Evolutionary conservation across 2,113 vertebrate species (phyloP), one percentile per base, ranked within the genome.

Genomic region (Telmatochromis sp.): DNA sequence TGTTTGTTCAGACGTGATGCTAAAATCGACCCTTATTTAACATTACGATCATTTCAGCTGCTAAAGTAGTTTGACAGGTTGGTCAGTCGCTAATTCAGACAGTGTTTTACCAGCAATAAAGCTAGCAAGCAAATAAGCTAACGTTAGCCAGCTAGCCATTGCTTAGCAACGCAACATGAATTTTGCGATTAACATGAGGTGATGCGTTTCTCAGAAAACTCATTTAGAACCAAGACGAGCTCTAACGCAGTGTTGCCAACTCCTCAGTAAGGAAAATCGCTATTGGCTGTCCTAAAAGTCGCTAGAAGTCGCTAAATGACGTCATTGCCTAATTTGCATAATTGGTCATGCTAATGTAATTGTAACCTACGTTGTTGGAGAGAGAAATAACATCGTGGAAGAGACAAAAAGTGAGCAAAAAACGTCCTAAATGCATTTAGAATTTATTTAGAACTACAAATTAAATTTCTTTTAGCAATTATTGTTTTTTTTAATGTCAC

Each of bases 371-470:
- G 0, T 14, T 45, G 42, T 45, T 45, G 42, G 6, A 45, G 42
- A 45, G 13, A 45, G 6, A 45, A 45, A 45, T 45, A 45, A 45
- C 42, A 45, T 45, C 42, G 13, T 45, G 42, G 13, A 45, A 2
- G 42, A 45, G 42, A 45, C 13, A 13, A 6, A 45, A 14, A 45
- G 13, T 45, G 42, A 45, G 6, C 4, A 0, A 45, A 45, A 42
- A 45, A 45, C 42, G 0, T 45, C 6, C 42, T 14, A 14, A 45
- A 45, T 45, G 2, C 13, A 6, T 0, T 14, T 45, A 14, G 6
- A 45, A 0, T 45, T 45, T 45, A 45, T 14, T 45, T 45, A 45
- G 0, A 45, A 14, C 3, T 45, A 45, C 42, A 45, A 45, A 45
- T 45, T 6, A 14, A 45, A 45, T 45, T 14, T 45, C 0, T 45